Evolutionary conservation across 2,888 invertebrate genomes (phyloP), one percentile per base, ranked within the genome.

Genomic region (Achlya flavicornis): DNA sequence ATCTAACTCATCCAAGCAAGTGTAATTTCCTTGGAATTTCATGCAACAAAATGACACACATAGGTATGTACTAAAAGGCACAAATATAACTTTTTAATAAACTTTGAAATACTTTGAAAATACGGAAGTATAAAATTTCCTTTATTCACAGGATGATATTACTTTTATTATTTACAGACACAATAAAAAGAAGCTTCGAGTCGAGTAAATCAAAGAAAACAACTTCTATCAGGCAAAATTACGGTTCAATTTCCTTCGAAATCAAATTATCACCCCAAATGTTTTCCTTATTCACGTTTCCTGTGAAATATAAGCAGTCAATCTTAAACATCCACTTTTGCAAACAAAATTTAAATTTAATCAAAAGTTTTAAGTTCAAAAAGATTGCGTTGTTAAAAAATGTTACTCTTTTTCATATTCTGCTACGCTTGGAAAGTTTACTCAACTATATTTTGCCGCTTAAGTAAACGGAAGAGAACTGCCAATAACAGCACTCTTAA

Each of bases 401-500:
- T 41, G 61, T 48, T 64, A 46, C 16, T 61, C 14, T 16, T 26
- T 48, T 19, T 53, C 10, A 72, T 72, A 71, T 77, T 73, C 66
- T 65, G 66, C 67, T 68, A 64, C 71, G 71, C 61, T 61, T 58
- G 61, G 26, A 66, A 72, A 77, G 61, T 74, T 75, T 63, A 53
- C 63, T 61, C 63, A 64, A 75, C 65, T 72, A 66, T 71, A 73
- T 70, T 74, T 72, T 68, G 58, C 68, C 70, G 64, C 64, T 70
- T 66, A 62, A 41, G 38, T 46, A 26, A 38, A 16, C 53, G 61
- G 33, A 48, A 58, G 43, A 71, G 69, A 71, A 66, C 79, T 82
- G 80, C 77, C 83, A 84, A 80, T 83, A 77, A 72, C 83, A 83
- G 80, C 66, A 65, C 72, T 75, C 71, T 73, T 74, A 72, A 68